A percentile compares a stretch with the other conserved stretches of the same genome.
phyloP scores from a whole-genome alignment of 2,888 invertebrate species.

The Scelioninae gen. 1 region DNA sequence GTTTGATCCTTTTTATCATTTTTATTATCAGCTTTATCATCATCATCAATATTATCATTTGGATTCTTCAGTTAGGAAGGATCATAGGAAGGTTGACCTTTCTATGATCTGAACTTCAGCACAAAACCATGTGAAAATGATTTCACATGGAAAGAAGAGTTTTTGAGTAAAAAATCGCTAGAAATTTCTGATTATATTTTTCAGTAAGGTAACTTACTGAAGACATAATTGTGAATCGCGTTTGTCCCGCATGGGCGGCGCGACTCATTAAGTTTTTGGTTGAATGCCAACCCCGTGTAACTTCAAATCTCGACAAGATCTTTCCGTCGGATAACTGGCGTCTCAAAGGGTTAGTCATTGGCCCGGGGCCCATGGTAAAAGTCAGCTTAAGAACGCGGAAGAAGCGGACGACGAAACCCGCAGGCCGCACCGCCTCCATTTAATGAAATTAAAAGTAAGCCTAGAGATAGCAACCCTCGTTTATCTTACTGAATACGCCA shows the following conservation, averaged over 20 bases:
- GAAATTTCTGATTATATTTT: conserved; percentile 15
- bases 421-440: conserved; percentile 74
- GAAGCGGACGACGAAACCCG: conserved; percentile 68
- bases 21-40: no score
- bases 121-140: background rate
- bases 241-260: conserved; percentile 68
- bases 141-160: no score
- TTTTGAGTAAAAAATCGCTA: background rate
- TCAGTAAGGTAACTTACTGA: conserved; percentile 26
- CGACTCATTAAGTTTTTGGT: conserved; percentile 80
- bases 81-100: no score
- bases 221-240: conserved; percentile 50
- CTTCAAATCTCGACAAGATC: conserved; percentile 74
- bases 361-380: conserved; percentile 72
- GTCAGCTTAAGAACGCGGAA: conserved; percentile 67
- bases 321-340: conserved; percentile 75
- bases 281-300: conserved; percentile 76
- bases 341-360: conserved; percentile 80
- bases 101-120: no score
- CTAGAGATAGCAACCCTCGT: conserved; percentile 77
- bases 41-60: no score
- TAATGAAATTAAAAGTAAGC: conserved; percentile 82
- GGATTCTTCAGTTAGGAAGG: no score
- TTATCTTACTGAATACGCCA: conserved; percentile 80
- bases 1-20: no score